Conservation (phyloP, 1,140 invertebrate species). For the Drosophila repleta region DNA sequence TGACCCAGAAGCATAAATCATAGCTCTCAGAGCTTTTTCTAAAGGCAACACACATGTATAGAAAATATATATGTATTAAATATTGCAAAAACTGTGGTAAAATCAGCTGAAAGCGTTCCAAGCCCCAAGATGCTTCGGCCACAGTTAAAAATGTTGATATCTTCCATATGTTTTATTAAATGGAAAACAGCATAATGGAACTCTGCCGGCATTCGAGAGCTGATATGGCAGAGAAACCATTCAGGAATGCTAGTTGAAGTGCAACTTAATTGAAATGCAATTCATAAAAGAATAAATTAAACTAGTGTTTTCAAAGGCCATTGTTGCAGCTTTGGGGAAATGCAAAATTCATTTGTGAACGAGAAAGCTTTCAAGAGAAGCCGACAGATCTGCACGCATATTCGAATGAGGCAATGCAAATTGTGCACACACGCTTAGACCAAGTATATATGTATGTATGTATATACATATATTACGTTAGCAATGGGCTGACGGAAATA, state of each 20-base stretch:
- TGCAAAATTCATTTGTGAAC: conserved; percentile 35
- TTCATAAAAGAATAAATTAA: conserved; percentile 69
- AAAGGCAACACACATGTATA: conserved; percentile 45
- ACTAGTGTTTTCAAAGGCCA: not conserved
- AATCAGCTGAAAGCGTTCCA: conserved; percentile 10
- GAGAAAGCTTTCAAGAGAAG: conserved; percentile 25
- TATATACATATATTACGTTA: not conserved
- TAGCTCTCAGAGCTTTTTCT: conserved; percentile 58
- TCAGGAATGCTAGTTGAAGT: conserved; percentile 5
- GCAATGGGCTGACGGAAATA: not conserved
- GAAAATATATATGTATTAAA: not conserved
- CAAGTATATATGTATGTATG: not conserved
- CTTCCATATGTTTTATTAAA: conserved; percentile 25
- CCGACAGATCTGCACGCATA: conserved; percentile 5
- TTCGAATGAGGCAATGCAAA: conserved; percentile 24
- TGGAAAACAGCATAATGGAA: conserved; percentile 28
- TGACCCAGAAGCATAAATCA: conserved; percentile 81
- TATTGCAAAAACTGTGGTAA: conserved; percentile 24
- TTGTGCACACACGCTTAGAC: conserved; percentile 26
- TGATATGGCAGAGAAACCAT: conserved; percentile 3
- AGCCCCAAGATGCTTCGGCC: conserved; percentile 19
- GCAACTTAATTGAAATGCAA: conserved; percentile 62
- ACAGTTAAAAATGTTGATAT: conserved; percentile 27
- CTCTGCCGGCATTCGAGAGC: conserved; percentile 7
- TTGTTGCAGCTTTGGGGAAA: conserved; percentile 37